Base-by-base conservation (phyloP, 2,888 invertebrate species). In the Plebejus melissa region DNA sequence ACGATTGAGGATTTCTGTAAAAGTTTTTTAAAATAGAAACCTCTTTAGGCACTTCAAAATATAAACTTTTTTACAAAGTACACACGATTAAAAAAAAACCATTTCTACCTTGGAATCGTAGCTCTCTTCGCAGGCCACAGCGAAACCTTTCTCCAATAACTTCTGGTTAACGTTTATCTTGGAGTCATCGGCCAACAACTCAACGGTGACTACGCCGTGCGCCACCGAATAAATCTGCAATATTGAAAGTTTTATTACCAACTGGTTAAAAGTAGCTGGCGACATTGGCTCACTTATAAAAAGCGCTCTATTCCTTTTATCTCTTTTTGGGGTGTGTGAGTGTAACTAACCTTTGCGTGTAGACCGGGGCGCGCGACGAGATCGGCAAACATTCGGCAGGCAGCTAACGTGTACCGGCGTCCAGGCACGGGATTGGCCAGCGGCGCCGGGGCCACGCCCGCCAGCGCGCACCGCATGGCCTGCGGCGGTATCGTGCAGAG, bases 201-300 rank as follows among this genome's bases (percentile, higher is more conserved):
- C 95, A 1, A 98, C 89, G 1, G 96, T 93, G 0, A 97, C 95
- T 1, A 97, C 93, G 65, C 96, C 95, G 77, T 96, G 95, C 0
- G 97, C 96, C n/a, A 98, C 95, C 0, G 98, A 98, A 86, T 96
- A 97, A 16, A 94, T 81, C 94, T 95, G 81, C 16, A 78, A 77
- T n/a, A 65, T 32, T 11, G 6, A 7, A 58, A 1, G 32, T 32
- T n/a, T 22, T 22, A 3, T 28, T 28, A 28, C 11, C 4, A 28
- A 11, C 22, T 22, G 22, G 22, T 22, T 22, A 22, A 22, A 22
- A 41, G 41, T 41, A 41, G 41, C 41, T 41, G 41, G 41, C 41
- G 41, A 41, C 41, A 41, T 41, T 2, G 41, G 41, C 41, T 41
- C 46, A 46, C 9, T 2, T 46, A 46, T 3, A 46, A 9, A 9